Conservation (phyloP, 2,113 vertebrate species). For the Myotis lucifugus region DNA sequence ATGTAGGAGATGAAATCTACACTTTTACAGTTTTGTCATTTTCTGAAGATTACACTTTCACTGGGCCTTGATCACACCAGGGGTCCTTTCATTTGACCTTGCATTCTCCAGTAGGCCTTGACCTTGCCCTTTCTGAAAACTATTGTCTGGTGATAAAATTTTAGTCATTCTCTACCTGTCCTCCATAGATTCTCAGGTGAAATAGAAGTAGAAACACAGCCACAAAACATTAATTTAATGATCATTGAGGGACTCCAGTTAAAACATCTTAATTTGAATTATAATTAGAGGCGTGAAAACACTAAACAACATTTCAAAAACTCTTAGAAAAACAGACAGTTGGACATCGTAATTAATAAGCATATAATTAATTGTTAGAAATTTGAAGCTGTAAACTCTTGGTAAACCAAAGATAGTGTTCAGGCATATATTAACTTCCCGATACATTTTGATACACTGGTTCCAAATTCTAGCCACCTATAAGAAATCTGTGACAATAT, state of each 20-base stretch:
- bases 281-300: not conserved
- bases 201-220: not conserved
- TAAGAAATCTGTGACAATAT: not conserved
- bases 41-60: not conserved
- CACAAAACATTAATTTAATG: slow-evolving; percentile 4
- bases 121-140: not conserved
- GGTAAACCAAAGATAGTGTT: not conserved
- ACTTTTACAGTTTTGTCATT: not conserved
- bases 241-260: not conserved
- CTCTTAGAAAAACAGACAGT: not conserved
- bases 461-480: not conserved
- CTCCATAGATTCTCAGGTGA: not conserved
- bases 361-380: not conserved
- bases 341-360: not conserved
- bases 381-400: not conserved
- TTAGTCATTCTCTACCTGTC: not conserved
- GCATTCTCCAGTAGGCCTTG: not conserved
- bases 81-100: not conserved
- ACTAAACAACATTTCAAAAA: not conserved
- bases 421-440: not conserved
- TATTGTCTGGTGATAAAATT: not conserved
- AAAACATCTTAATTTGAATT: slow-evolving; percentile 18
- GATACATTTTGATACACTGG: not conserved
- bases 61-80: not conserved
- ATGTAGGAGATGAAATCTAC: not conserved